Evolutionary conservation across 2,113 vertebrate species (phyloP).

Genomic region (Bagarius yarrelli): DNA sequence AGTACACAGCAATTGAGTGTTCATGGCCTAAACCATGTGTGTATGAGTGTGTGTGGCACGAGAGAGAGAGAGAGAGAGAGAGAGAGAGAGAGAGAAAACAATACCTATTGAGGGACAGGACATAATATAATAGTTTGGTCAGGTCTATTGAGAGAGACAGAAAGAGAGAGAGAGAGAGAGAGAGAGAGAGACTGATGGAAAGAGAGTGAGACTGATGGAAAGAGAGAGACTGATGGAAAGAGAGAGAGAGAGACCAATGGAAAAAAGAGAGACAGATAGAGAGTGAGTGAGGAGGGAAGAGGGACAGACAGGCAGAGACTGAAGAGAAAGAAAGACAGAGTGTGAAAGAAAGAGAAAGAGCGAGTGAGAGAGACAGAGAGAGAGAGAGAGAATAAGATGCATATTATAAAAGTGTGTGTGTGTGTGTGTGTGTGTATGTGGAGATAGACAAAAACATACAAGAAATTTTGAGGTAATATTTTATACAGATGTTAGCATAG

Average conservation of each 20-base stretch:
- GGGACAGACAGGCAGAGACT: no score
- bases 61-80: not conserved
- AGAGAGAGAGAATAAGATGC: no score
- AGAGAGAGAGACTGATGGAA: slow-evolving; percentile 39
- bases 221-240: no score
- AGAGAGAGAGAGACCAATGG: no score
- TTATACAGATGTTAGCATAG: not conserved
- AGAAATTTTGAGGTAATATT: not conserved
- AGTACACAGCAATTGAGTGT: slow-evolving; percentile 43
- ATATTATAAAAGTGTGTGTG: not conserved
- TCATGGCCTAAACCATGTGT: not conserved
- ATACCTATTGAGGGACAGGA: not conserved
- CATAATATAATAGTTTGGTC: no score
- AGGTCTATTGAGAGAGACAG: slow-evolving; percentile 60
- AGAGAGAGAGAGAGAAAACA: not conserved
- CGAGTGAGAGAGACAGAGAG: no score
- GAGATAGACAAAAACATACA: not conserved
- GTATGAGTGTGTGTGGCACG: not conserved
- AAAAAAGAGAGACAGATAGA: no score
- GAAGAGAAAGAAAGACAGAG: slow-evolving; percentile 40
- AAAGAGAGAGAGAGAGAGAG: slow-evolving; percentile 62
- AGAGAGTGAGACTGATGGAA: no score
- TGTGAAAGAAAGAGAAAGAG: slow-evolving; percentile 28
- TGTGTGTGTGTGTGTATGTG: not conserved
- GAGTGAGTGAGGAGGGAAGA: no score